Percentiles rank a stretch among this genome's conserved stretches.
These are phyloP conservation scores for Oeneis ivallda DNA, from an alignment of 2,888 invertebrate species.

Conservation along the genomic window DNA sequence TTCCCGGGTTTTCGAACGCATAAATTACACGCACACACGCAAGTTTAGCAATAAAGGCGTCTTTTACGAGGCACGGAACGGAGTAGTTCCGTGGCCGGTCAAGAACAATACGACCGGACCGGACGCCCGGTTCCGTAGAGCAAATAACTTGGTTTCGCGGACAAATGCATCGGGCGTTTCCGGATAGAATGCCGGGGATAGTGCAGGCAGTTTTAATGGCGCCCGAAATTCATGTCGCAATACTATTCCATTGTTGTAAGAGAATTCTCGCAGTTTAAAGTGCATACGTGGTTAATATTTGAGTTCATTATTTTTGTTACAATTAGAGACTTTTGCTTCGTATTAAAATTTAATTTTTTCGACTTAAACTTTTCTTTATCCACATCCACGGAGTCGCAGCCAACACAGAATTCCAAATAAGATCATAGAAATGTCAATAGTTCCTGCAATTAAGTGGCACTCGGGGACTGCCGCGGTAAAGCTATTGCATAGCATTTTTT, in stretches of 20 bases:
- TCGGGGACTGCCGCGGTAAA: too few relatives aligned
- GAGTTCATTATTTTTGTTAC: constrained; percentile 13
- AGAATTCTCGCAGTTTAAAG: constrained; percentile 18
- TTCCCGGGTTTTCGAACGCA: constrained; percentile 49
- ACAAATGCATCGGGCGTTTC: constrained; percentile 64
- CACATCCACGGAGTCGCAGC: too few relatives aligned
- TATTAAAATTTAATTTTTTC: not conserved
- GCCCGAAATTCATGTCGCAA: constrained; percentile 43
- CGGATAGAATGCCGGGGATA: constrained; percentile 41
- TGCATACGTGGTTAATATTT: constrained; percentile 22
- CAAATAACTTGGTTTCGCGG: constrained; percentile 62
- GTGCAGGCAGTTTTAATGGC: constrained; percentile 39
- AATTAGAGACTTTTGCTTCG: not conserved
- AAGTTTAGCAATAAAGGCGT: constrained; percentile 57
- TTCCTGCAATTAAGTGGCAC: too few relatives aligned
- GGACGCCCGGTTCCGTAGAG: constrained; percentile 41
- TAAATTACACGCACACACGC: constrained; percentile 59
- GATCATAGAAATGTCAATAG: too few relatives aligned
- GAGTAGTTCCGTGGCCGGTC: constrained; percentile 50
- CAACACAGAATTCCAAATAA: too few relatives aligned
- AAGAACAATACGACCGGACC: constrained; percentile 55
- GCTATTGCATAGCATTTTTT: too few relatives aligned
- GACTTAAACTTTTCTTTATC: too few relatives aligned
- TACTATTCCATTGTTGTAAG: constrained; percentile 22
- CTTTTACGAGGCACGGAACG: constrained; percentile 62